Evolutionary conservation across 2,797 vertebrate species (phyloP), one percentile per base, ranked within the genome.

Genomic region (Argyrosomus regius): DNA sequence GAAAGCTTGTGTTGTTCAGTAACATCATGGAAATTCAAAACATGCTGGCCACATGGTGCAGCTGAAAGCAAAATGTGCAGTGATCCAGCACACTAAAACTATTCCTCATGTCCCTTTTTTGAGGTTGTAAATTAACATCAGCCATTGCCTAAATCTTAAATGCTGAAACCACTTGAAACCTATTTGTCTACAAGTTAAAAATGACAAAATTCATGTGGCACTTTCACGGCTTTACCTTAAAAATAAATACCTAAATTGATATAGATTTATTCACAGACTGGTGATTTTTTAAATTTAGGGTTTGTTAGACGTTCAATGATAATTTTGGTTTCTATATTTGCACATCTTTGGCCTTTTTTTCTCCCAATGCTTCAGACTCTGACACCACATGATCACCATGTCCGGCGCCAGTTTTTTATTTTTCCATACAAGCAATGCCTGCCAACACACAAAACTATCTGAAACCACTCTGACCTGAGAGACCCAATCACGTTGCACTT

Each of bases 11-110:
- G 66, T 59, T 71, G 65, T 39, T 74, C 67, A 50, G 78, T 18
- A 12, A 1, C 13, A 50, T 49, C 6, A 2, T 50, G 57, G 18
- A 70, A 62, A 82, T 78, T 53, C 49, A 72, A 81, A 85, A 58
- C 74, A 75, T 49, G 68, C 43, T 0, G 64, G 54, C 77, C 86
- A 85, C 79, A 87, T 87, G 75, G 22, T 22, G 77, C 53, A 48
- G 68, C 71, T 52, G 12, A 65, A 46, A 78, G 63, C 45, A 22
- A 72, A 70, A 68, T 75, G 75, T 80, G 61, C 39, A 66, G 35
- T 43, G 13, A 66, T 71, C 59, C 59, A 56, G 70, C 31, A 75
- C 43, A 60, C 22, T 11, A 48, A 66, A 83, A 52, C 31, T 1
- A 13, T 88, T 57, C 77, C 72, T 66, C 41, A 49, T 81, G 81